Base-by-base conservation (phyloP, 1,140 invertebrate genomes). In the Liolophura sinensis region DNA sequence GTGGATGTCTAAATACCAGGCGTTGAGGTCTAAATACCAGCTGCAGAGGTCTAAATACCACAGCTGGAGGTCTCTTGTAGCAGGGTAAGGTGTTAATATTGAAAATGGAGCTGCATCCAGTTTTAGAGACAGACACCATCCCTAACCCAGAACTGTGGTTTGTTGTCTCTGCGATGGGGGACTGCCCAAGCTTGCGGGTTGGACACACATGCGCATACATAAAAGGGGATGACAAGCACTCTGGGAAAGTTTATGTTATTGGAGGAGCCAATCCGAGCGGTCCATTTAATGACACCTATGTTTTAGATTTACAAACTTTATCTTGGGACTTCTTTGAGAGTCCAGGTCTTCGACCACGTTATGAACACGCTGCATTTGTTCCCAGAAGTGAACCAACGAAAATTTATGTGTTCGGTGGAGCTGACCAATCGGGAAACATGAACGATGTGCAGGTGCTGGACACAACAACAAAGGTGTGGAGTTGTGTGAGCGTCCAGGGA, bases 371-470 rank as follows among this genome's bases (percentile, higher is more conserved):
- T 55, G 73, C 82, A 16, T 84, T 83, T 66, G 51, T 70, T n/a
- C 73, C 78, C 0, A 52, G 69, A 18, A 76, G 69, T 60, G 48
- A 71, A n/a, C 77, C 79, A 9, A 67, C 69, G 1, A 80, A 80
- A 67, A 76, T 85, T 52, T 83, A 78, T 59, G 68, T 85, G 9
- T 85, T 85, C 64, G 84, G 79, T 57, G 83, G 84, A 14, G 83
- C 83, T 9, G 78, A 84, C 65, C 75, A 81, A 60, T 72, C 74
- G 16, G 82, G 82, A 20, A 85, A 82, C 70, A 71, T 84, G 66
- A 83, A 84, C 69, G 79, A 84, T 62, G 69, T 85, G 40, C 83
- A 85, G 63, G 69, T 78, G 12, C 73, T 83, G 27, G 77, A 83
- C 59, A 77, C 74, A 5, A 65, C 64, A 12, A 65, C 72, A 18